Evolutionary conservation across 2,113 vertebrate species (phyloP).

Genomic region (Campylomormyrus tamandua): DNA sequence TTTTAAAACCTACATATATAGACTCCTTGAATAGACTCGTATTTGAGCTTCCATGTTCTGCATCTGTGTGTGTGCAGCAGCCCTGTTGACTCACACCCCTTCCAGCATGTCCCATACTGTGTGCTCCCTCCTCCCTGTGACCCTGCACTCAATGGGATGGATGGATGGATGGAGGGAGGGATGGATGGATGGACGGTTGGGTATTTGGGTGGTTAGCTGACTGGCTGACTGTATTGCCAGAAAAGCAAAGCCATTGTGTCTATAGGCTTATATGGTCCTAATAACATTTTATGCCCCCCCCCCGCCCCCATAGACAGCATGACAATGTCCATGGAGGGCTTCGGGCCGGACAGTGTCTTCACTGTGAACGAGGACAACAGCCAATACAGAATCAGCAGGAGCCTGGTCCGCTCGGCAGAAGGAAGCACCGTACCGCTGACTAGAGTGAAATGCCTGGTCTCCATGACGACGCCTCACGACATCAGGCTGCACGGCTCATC

Average conservation of each 20-base stretch:
- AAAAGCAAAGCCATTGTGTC: neutral
- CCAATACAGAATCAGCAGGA: slow-evolving; percentile 90
- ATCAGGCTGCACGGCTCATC: slow-evolving; percentile 92
- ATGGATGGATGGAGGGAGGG: neutral
- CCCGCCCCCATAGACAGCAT: slow-evolving; percentile 67
- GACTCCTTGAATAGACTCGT: neutral
- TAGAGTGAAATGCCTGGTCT: slow-evolving; percentile 94
- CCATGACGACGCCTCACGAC: slow-evolving; percentile 97
- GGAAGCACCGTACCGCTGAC: slow-evolving; percentile 94
- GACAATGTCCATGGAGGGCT: slow-evolving; percentile 83
- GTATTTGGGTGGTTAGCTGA: neutral
- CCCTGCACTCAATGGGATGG: neutral
- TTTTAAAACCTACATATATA: neutral
- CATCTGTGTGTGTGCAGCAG: neutral
- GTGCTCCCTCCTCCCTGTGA: neutral
- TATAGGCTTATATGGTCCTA: neutral
- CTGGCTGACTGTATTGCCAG: neutral
- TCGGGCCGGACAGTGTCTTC: slow-evolving; percentile 90
- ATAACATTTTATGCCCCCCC: neutral
- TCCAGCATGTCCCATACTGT: neutral
- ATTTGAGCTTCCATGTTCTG: neutral
- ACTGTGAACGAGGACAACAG: slow-evolving; percentile 78
- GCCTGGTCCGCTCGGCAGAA: slow-evolving; percentile 90
- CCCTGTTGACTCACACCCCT: neutral
- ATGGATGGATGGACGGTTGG: neutral